Evolutionary conservation across 2,888 invertebrate genomes (phyloP).

Genomic region (Scrobipalpa atriplicella): DNA sequence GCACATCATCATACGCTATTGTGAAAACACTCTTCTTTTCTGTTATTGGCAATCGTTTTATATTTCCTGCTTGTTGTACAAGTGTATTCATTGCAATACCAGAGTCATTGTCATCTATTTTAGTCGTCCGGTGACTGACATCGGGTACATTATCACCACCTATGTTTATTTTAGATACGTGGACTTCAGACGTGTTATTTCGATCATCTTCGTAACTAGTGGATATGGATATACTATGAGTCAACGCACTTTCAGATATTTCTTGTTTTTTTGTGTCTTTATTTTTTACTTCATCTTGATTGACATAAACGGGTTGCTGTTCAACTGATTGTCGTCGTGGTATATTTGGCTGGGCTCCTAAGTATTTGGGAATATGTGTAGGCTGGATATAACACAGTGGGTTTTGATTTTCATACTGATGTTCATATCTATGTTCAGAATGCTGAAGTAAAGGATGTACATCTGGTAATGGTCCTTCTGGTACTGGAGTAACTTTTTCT

Average conservation of each 20-base stretch:
- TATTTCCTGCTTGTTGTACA: constrained; percentile 79
- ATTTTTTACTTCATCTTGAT: constrained; percentile 71
- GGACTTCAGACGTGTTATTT: constrained; percentile 76
- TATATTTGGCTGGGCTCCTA: constrained; percentile 80
- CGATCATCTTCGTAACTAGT: constrained; percentile 66
- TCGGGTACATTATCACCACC: constrained; percentile 63
- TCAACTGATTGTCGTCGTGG: constrained; percentile 60
- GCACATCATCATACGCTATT: constrained; percentile 95
- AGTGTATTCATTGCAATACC: constrained; percentile 88
- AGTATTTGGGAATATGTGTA: constrained; percentile 84
- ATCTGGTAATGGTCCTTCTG: constrained; percentile 71
- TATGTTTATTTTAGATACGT: constrained; percentile 81
- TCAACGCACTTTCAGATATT: constrained; percentile 71
- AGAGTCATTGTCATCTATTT: constrained; percentile 88
- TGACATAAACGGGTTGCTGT: constrained; percentile 77
- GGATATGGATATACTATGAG: constrained; percentile 75
- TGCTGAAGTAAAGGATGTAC: constrained; percentile 89
- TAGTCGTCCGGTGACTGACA: constrained; percentile 54
- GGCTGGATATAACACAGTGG: constrained; percentile 80
- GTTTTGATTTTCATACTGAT: constrained; percentile 81
- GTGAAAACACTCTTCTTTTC: constrained; percentile 97
- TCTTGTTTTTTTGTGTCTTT: constrained; percentile 53
- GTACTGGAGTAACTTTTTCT: constrained; percentile 77
- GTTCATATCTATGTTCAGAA: constrained; percentile 90
- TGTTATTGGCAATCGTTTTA: constrained; percentile 86